Evolutionary conservation across 1,140 invertebrate genomes (phyloP).

Genomic region (Neodiprion pinetum): DNA sequence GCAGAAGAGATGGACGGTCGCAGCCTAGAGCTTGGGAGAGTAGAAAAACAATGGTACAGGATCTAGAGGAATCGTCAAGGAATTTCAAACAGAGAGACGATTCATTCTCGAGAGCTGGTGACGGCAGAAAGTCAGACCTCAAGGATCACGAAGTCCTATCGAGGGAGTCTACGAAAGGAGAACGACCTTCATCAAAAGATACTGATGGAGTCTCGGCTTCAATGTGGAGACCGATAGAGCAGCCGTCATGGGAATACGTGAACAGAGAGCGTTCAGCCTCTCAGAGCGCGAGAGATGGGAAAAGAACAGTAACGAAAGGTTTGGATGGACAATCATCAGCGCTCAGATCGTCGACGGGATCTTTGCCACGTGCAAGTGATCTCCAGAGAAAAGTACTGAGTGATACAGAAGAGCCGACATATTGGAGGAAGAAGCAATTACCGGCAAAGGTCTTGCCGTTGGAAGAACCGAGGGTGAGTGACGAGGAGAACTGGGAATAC

Average conservation of each 20-base stretch:
- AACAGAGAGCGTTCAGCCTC: constrained; percentile 36
- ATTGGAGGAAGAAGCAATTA: not conserved
- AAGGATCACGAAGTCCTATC: not conserved
- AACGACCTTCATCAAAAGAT: not conserved
- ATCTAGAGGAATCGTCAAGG: constrained; percentile 9
- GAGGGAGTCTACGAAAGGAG: not conserved
- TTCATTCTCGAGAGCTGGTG: constrained; percentile 33
- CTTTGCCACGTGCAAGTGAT: constrained; percentile 13
- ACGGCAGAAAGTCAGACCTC: constrained; percentile 19
- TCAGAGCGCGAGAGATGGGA: constrained; percentile 26
- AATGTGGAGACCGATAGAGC: constrained; percentile 38
- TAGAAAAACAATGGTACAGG: not conserved
- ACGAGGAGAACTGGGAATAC: constrained; percentile 57
- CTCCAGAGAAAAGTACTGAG: constrained; percentile 37
- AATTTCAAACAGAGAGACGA: constrained; percentile 16
- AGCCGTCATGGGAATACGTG: constrained; percentile 43
- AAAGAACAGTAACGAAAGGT: not conserved
- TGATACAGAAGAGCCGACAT: constrained; percentile 47
- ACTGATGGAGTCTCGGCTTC: constrained; percentile 15
- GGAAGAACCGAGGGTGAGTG: constrained; percentile 42
- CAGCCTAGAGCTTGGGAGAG: not conserved
- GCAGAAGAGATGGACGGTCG: constrained; percentile 28
- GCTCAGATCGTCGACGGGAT: constrained; percentile 12
- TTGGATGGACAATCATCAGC: not conserved
- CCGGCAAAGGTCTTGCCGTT: constrained; percentile 10